Percentiles rank a stretch among this genome's conserved stretches.
These are phyloP conservation scores for Scrobipalpa atriplicella DNA, from an alignment of 2,888 invertebrate genomes.

Conservation along the genomic window DNA sequence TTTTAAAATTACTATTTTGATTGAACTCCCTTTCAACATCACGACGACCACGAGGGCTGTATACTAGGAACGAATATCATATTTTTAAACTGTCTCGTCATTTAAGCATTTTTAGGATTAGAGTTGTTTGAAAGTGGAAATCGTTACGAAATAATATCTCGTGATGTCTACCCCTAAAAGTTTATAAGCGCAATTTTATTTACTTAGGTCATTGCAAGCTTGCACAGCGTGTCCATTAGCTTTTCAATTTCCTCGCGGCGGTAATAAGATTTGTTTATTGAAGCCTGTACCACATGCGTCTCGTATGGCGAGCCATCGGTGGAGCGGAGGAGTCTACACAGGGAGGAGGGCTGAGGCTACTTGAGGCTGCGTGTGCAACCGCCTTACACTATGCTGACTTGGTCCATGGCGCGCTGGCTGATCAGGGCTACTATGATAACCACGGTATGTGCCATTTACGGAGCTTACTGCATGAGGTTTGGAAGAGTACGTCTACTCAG, in stretches of 20 bases:
- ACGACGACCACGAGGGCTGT: no score
- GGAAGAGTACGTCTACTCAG: constrained; percentile 94
- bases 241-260: background rate
- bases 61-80: no score
- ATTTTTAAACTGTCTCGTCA: no score
- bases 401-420: constrained; percentile 90
- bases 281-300: constrained; percentile 87
- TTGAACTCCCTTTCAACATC: no score
- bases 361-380: constrained; percentile 93
- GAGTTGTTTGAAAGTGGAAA: no score
- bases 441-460: constrained; percentile 56
- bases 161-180: no score
- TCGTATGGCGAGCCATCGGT: constrained; percentile 96
- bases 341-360: constrained; percentile 82
- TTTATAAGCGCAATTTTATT: no score
- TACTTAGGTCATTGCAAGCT: no score
- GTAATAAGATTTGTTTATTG: constrained; percentile 11
- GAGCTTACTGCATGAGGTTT: background rate
- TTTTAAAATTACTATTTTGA: no score
- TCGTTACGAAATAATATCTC: no score
- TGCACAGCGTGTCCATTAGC: no score
- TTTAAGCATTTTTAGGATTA: no score
- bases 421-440: constrained; percentile 91
- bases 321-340: constrained; percentile 95
- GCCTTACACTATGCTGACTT: constrained; percentile 94